Evolutionary conservation across 2,113 vertebrate species (phyloP).

Genomic region (Halichoeres trimaculatus): DNA sequence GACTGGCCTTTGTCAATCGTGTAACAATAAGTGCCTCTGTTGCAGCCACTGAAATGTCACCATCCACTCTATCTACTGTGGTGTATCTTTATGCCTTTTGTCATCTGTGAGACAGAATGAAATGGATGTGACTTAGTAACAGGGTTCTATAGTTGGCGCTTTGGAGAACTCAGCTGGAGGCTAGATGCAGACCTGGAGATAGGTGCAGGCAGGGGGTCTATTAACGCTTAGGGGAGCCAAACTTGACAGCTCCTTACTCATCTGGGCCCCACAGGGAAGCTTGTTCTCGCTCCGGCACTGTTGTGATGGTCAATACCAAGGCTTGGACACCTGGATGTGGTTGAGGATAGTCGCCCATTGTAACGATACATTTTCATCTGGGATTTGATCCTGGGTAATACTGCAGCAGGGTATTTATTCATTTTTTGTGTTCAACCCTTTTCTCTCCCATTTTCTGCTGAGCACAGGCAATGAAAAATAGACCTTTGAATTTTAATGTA

Average conservation of each 20-base stretch:
- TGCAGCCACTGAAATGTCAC: not conserved
- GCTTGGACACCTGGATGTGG: conserved; percentile 71
- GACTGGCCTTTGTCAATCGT: not conserved
- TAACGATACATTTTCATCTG: conserved; percentile 57
- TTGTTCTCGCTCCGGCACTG: conserved; percentile 65
- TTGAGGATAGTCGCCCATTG: conserved; percentile 62
- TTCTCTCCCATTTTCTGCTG: conserved; percentile 38
- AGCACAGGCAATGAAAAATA: conserved; percentile 44
- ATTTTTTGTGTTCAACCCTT: conserved; percentile 10
- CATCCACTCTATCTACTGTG: not conserved
- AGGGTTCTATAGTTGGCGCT: conserved; percentile 36
- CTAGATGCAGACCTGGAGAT: conserved; percentile 67
- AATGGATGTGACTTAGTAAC: conserved; percentile 46
- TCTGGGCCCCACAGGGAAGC: conserved; percentile 75
- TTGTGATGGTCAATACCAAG: conserved; percentile 75
- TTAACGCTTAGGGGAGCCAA: conserved; percentile 74
- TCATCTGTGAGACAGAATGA: conserved; percentile 16
- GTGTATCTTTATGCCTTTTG: conserved; percentile 7
- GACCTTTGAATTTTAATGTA: conserved; percentile 55
- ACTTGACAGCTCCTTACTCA: conserved; percentile 80
- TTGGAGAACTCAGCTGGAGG: conserved; percentile 69
- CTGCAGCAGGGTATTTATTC: conserved; percentile 18
- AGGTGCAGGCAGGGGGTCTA: conserved; percentile 74
- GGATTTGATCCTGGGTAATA: conserved; percentile 55
- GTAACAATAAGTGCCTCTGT: not conserved